Evolutionary conservation across 2,888 invertebrate genomes (phyloP).

Genomic region (Siphlonurus alternatus): DNA sequence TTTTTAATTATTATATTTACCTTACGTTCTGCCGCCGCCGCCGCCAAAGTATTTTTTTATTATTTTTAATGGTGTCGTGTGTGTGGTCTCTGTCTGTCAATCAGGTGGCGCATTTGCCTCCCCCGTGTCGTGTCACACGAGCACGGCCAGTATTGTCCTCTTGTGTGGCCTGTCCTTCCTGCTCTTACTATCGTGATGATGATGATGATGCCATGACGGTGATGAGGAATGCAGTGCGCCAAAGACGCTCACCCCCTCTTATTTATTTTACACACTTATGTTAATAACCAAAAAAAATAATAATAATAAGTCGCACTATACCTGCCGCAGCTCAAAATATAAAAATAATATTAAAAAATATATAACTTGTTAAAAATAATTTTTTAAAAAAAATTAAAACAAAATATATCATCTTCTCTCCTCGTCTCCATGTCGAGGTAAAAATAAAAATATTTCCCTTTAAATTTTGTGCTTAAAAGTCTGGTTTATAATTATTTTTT

Average conservation of each 20-base stretch:
- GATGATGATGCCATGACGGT: neutral
- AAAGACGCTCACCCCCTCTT: neutral
- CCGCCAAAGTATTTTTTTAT: too few species aligned
- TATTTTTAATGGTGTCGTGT: neutral
- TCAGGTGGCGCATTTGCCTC: constrained; percentile 11
- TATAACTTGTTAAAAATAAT: too few species aligned
- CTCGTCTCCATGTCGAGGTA: neutral
- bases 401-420: neutral
- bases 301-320: neutral
- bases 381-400: neutral
- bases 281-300: neutral
- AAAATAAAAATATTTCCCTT: neutral
- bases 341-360: neutral
- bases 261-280: neutral
- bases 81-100: neutral
- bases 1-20: too few species aligned
- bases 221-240: neutral
- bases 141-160: constrained; percentile 7
- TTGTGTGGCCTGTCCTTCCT: constrained; percentile 9
- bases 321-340: neutral
- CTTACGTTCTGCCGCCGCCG: too few species aligned
- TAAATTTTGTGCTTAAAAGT: neutral
- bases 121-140: constrained; percentile 9
- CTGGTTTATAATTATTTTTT: neutral
- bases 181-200: constrained; percentile 8